Evolutionary conservation across 2,888 invertebrate genomes (phyloP).

Genomic region (Lithosia quadra): DNA sequence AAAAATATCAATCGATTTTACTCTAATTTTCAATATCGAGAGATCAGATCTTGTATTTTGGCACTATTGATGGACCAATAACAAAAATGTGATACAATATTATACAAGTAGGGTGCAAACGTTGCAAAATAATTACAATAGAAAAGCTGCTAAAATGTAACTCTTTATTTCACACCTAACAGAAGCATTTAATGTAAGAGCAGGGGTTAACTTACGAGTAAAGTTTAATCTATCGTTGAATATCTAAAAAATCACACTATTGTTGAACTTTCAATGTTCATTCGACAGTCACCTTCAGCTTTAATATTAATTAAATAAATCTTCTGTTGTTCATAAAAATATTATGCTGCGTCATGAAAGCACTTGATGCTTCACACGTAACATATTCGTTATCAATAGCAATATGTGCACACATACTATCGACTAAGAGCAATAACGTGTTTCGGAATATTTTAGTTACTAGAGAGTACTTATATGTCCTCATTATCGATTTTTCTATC

Average conservation of each 20-base stretch:
- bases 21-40: too few relatives aligned
- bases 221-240: too few relatives aligned
- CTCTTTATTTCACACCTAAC: too few relatives aligned
- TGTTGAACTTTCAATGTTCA: neutral
- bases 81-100: too few relatives aligned
- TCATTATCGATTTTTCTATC: neutral
- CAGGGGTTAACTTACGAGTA: too few relatives aligned
- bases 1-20: too few relatives aligned
- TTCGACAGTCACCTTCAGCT: neutral
- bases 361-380: slow-evolving; percentile 21
- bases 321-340: neutral
- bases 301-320: neutral
- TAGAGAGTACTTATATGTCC: neutral
- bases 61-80: too few relatives aligned
- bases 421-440: slow-evolving; percentile 20
- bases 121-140: too few relatives aligned
- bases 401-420: slow-evolving; percentile 24
- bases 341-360: slow-evolving; percentile 20
- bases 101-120: too few relatives aligned
- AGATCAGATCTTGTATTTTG: too few relatives aligned
- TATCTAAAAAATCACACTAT: neutral
- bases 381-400: slow-evolving; percentile 23
- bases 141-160: too few relatives aligned
- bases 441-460: slow-evolving; percentile 2
- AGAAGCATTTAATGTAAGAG: too few relatives aligned